phyloP scores from a whole-genome alignment of 2,113 vertebrate genomes.

The Myocastor coypus region DNA sequence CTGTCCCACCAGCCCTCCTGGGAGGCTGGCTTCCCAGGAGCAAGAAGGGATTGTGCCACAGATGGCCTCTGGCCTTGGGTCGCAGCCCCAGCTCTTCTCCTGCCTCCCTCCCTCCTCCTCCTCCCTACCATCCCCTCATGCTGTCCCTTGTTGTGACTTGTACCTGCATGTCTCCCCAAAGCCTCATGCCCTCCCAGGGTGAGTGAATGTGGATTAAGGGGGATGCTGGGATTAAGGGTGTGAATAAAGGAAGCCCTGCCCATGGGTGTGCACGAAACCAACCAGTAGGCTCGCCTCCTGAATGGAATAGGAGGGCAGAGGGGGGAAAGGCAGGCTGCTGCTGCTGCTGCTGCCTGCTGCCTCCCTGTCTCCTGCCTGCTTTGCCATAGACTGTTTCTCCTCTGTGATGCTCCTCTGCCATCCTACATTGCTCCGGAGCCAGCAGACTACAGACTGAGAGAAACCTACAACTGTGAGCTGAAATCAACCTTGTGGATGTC shows the following conservation, averaged over 20 bases:
- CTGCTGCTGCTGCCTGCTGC: not conserved
- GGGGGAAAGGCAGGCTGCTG: not conserved
- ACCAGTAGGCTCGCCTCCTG: not conserved
- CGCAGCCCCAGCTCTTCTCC: not conserved
- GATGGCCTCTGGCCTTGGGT: not conserved
- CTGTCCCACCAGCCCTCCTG: not conserved
- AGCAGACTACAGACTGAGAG: not conserved
- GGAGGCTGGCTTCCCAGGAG: too few species aligned
- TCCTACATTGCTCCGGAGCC: not conserved
- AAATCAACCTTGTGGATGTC: not conserved
- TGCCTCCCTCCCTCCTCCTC: not conserved
- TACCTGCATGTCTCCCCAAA: not conserved
- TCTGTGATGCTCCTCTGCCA: not conserved
- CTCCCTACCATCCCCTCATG: accelerated
- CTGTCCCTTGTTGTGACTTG: not conserved
- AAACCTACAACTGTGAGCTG: not conserved
- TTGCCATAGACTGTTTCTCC: not conserved
- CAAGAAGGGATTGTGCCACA: not conserved
- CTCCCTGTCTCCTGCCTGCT: not conserved
- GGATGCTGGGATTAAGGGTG: not conserved
- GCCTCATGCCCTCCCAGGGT: not conserved
- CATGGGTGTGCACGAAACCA: not conserved
- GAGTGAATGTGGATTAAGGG: not conserved
- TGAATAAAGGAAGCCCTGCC: not conserved
- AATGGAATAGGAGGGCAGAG: not conserved